Conservation (phyloP, 23 tunicate species). For the Pegea sp. region DNA sequence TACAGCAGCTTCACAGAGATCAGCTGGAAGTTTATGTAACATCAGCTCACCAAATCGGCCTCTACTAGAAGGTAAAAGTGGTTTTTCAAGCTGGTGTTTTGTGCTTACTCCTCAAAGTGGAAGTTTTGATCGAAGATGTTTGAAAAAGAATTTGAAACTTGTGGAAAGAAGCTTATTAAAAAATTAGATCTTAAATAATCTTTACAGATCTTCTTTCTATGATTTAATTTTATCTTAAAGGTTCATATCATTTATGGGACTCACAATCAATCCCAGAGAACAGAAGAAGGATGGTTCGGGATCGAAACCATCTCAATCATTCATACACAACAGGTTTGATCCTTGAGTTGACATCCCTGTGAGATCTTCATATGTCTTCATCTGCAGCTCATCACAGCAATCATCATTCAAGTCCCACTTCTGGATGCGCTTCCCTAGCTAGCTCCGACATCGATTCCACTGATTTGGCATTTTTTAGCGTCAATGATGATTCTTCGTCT, state of each 20-base stretch:
- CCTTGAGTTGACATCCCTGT: background rate
- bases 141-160: too few species aligned
- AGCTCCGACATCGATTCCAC: slow-evolving; percentile 69
- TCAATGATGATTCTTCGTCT: slow-evolving; percentile 63
- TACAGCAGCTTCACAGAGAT: slow-evolving; percentile 37
- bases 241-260: slow-evolving; percentile 54
- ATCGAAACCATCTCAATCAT: slow-evolving; percentile 17
- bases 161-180: too few species aligned
- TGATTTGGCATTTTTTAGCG: slow-evolving; percentile 62
- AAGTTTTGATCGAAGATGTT: too few species aligned
- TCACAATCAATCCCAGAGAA: slow-evolving; percentile 64
- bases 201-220: too few species aligned
- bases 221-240: too few species aligned
- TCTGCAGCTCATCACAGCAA: slow-evolving; percentile 7
- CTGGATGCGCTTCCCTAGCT: slow-evolving; percentile 80
- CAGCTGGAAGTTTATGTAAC: slow-evolving; percentile 72
- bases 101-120: too few species aligned
- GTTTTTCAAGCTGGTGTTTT: too few species aligned
- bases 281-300: slow-evolving; percentile 5
- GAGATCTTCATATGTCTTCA: background rate
- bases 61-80: too few species aligned
- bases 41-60: slow-evolving; percentile 14
- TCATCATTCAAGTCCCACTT: slow-evolving; percentile 82
- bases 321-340: slow-evolving; percentile 48
- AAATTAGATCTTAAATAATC: too few species aligned